A percentile compares a stretch with the other conserved stretches of the same genome.
These are phyloP conservation scores for Myoxocephalus aenaeus DNA, from an alignment of 2,797 vertebrate species.

Conservation along the genomic window DNA sequence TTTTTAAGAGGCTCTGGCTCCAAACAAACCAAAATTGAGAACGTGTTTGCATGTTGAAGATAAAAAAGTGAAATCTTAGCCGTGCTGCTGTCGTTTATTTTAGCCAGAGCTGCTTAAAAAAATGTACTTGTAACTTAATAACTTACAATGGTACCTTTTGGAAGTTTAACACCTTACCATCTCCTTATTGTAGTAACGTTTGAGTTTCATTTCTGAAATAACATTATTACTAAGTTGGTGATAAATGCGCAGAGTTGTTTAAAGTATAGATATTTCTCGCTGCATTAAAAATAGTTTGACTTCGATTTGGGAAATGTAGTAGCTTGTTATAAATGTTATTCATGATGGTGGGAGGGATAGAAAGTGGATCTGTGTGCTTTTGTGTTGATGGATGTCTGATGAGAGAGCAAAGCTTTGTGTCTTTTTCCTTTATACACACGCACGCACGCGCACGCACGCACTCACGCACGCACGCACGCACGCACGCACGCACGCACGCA, in stretches of 20 bases:
- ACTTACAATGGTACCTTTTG: neutral
- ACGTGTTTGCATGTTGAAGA: constrained; percentile 53
- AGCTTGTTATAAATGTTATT: constrained; percentile 19
- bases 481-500: constrained; percentile 10
- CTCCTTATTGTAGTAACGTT: neutral
- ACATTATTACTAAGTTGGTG: neutral
- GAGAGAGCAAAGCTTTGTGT: constrained; percentile 36
- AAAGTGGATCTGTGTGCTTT: constrained; percentile 47
- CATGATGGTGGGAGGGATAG: constrained; percentile 32
- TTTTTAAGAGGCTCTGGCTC: constrained; percentile 54
- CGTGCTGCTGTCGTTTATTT: constrained; percentile 26
- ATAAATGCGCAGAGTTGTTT: neutral
- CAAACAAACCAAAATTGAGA: constrained; percentile 61
- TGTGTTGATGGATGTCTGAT: constrained; percentile 51
- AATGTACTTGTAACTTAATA: neutral
- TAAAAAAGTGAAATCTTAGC: constrained; percentile 36
- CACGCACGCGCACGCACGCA: constrained; percentile 3
- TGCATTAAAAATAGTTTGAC: neutral
- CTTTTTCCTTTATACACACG: constrained; percentile 6
- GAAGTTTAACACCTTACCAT: constrained; percentile 2
- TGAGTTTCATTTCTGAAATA: constrained; percentile 1
- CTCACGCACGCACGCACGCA: constrained; percentile 8
- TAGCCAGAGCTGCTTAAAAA: neutral
- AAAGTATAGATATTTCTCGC: neutral
- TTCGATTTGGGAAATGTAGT: neutral